Evolutionary conservation across 2,888 invertebrate species (phyloP), one percentile per base, ranked within the genome.

Genomic region (Sphinx pinastri): DNA sequence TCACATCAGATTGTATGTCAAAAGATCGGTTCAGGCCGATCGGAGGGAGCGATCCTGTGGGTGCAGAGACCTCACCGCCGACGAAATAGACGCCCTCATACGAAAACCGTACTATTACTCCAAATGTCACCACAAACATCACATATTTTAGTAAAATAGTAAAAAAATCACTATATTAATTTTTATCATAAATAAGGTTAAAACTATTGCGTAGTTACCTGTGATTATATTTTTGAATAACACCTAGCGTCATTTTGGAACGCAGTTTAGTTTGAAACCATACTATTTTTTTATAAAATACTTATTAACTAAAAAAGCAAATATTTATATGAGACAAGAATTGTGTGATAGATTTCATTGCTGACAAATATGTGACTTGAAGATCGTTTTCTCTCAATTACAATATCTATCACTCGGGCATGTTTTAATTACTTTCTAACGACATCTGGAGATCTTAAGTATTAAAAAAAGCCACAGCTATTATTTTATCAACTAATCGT

Each of bases 91-190:
- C 67, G 79, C 79, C 49, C 70, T 78, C 7, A 83, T 85, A 70
- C 75, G 81, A 69, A 86, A 83, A 75, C 87, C 86, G 16, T 87
- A 86, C 71, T 88, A 84, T 73, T 85, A 81, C 71, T 72, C 71
- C 16, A 81, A 82, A 68, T 83, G 83, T 59, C 70, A 77, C 1
- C 78, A 82, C 70, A 81, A 80, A 73, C 76, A 81, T 55, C 78
- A 81, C 52, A 81, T 76, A 45, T 80, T 78, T 73, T 81, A 76
- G 72, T 38, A n/a, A 16, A 55, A 10, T 25, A 55, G 19, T 45
- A 16, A 38, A 55, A 47, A 47, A 54, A 2, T 19, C 10, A 55
- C 2, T 10, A 14, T 58, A 67, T 19, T 12, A 71, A 73, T 38
- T 69, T n/a, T 47, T 68, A 58, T 47, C 0, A 63, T n/a, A 52